A percentile compares a stretch with the other conserved stretches of the same genome.
These are phyloP conservation scores for Podarcis muralis DNA, from an alignment of 2,113 vertebrate species.

Conservation along the genomic window DNA sequence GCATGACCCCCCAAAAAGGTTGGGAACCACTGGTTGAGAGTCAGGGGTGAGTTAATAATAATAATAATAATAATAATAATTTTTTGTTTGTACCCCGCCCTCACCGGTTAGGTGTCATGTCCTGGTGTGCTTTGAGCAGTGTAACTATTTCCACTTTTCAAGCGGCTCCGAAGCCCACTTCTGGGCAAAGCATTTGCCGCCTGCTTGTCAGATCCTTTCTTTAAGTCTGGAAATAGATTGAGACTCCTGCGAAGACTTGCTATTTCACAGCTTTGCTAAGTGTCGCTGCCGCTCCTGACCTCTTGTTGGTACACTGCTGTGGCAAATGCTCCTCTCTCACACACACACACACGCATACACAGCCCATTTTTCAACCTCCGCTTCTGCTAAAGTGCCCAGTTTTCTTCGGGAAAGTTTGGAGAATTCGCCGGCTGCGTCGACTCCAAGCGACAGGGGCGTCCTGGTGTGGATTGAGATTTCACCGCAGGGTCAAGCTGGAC, in stretches of 20 bases:
- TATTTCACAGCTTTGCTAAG: slow-evolving; percentile 5
- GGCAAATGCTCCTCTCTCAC: background rate
- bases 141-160: background rate
- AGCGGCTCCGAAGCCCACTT: no score
- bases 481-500: no score
- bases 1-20: no score
- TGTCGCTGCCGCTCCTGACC: background rate
- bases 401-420: background rate
- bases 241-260: background rate
- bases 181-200: background rate
- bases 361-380: background rate
- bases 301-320: background rate
- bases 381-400: background rate
- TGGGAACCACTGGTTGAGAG: no score
- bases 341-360: background rate
- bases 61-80: no score
- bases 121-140: no score
- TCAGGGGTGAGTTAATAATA: no score
- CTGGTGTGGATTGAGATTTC: no score
- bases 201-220: background rate
- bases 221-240: background rate
- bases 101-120: no score
- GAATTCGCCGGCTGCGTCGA: background rate
- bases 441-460: no score
- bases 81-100: no score